A percentile compares a stretch with the other conserved stretches of the same genome.
Conservation (phyloP, 2,113 vertebrate genomes). For the Pseudois nayaur region DNA sequence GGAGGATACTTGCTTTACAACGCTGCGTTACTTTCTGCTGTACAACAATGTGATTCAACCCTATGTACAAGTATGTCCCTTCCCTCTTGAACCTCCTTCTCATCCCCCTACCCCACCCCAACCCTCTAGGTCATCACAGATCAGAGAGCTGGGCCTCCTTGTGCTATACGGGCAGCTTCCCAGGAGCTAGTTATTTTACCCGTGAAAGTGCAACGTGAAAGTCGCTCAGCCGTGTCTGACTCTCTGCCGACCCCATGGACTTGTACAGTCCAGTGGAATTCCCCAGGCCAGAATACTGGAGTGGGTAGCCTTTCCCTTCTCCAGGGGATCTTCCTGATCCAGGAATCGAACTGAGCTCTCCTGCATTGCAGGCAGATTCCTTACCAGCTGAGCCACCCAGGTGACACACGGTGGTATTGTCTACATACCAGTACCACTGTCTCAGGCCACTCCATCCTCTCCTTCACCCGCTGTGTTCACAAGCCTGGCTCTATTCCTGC, state of each 20-base stretch:
- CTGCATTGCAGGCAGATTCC: background rate
- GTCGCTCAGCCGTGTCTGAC: background rate
- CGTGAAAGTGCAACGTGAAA: background rate
- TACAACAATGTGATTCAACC: background rate
- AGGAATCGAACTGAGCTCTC: background rate
- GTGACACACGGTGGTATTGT: no score
- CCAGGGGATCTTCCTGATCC: background rate
- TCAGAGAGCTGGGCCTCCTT: background rate
- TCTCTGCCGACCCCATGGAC: background rate
- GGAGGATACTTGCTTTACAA: background rate
- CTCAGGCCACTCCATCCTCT: no score
- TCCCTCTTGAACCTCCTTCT: background rate
- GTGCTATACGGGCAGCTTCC: background rate
- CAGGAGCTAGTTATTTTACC: background rate
- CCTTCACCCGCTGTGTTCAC: no score
- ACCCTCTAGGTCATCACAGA: background rate
- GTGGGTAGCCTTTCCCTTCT: background rate
- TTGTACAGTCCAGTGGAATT: background rate
- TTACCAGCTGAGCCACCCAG: background rate
- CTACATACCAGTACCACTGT: rapidly evolving
- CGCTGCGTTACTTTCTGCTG: background rate
- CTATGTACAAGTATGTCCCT: background rate
- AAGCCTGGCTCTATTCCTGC: no score
- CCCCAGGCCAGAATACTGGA: background rate
- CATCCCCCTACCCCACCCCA: background rate